Evolutionary conservation across 2,888 invertebrate genomes (phyloP).

Genomic region (Philonicus albiceps): DNA sequence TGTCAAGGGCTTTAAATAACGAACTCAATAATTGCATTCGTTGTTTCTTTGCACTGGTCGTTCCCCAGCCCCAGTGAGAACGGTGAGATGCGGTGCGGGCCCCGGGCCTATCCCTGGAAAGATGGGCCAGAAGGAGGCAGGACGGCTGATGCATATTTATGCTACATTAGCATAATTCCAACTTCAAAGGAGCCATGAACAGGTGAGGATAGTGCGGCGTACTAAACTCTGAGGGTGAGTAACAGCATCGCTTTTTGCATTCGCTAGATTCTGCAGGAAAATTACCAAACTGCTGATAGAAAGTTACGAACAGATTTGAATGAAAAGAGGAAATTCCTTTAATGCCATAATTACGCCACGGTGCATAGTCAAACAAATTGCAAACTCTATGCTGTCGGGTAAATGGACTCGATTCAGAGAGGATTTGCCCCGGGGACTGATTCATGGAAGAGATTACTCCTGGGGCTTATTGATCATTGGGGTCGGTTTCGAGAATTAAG

Average conservation of each 20-base stretch:
- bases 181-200: constrained; percentile 25
- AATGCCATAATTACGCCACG: constrained; percentile 22
- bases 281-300: constrained; percentile 25
- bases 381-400: background rate
- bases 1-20: constrained; percentile 42
- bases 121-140: constrained; percentile 21
- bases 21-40: constrained; percentile 42
- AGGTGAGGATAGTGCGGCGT: constrained; percentile 29
- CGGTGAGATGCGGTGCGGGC: background rate
- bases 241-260: constrained; percentile 22
- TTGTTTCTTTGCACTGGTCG: constrained; percentile 36
- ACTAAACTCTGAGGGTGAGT: background rate
- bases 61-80: background rate
- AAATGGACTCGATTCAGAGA: background rate
- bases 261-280: background rate
- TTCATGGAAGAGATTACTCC: background rate
- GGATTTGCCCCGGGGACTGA: background rate
- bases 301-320: constrained; percentile 19
- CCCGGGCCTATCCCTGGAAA: background rate
- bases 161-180: constrained; percentile 38
- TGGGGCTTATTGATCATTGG: background rate
- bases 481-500: background rate
- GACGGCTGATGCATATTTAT: constrained; percentile 37
- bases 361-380: constrained; percentile 28
- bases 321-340: constrained; percentile 11